phyloP scores from a whole-genome alignment of 2,888 invertebrate genomes.

The Ypsolopha scabrella region DNA sequence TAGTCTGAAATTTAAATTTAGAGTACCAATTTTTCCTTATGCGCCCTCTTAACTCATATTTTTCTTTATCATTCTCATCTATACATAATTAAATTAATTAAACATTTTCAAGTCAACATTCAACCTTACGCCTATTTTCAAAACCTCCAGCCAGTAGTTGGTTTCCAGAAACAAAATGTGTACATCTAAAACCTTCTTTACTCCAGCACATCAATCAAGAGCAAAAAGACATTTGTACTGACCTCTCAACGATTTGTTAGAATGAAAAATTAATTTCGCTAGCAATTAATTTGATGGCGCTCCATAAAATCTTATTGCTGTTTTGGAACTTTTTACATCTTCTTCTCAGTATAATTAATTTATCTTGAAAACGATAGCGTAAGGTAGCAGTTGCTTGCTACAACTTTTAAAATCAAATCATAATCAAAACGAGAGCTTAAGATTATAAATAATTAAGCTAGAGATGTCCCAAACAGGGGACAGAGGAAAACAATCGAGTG shows the following conservation, averaged over 20 bases:
- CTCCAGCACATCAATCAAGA: slow-evolving; percentile 38
- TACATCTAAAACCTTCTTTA: slow-evolving; percentile 30
- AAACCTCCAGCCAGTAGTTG: too few relatives aligned
- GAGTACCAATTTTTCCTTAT: too few relatives aligned
- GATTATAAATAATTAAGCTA: too few relatives aligned
- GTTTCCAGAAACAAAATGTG: slow-evolving; percentile 16
- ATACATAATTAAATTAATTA: too few relatives aligned
- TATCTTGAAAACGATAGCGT: slow-evolving; percentile 28
- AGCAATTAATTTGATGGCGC: slow-evolving; percentile 66
- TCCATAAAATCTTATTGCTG: slow-evolving; percentile 67
- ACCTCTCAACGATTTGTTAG: slow-evolving; percentile 62
- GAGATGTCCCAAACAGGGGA: too few relatives aligned
- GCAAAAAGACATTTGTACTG: slow-evolving; percentile 50
- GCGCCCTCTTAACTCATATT: too few relatives aligned
- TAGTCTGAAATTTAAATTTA: too few relatives aligned
- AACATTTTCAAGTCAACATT: not conserved
- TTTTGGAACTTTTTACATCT: slow-evolving; percentile 67
- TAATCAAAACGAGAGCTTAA: too few relatives aligned
- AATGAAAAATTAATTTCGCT: slow-evolving; percentile 69
- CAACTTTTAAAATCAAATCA: too few relatives aligned
- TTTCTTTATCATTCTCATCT: too few relatives aligned
- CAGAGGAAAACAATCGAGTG: slow-evolving; percentile 53
- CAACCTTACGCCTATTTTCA: not conserved
- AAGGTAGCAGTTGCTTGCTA: not conserved
- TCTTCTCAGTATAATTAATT: slow-evolving; percentile 65